Evolutionary conservation across 92 coral and sea anemone genomes (phyloP).

Genomic region (Bergia sp.): DNA sequence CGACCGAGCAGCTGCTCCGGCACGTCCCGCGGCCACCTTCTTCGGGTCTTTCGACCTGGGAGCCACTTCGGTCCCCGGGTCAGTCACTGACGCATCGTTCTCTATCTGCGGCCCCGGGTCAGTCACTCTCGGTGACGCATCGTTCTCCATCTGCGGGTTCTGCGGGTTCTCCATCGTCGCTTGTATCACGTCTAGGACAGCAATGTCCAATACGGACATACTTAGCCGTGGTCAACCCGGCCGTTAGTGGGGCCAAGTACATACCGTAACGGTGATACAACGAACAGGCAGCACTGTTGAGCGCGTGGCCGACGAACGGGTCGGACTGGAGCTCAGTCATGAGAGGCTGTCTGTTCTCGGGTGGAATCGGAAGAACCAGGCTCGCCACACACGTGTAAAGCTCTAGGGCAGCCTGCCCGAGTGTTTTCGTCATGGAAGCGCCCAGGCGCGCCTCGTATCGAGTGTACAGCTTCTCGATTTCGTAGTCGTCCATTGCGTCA

Average conservation of each 20-base stretch:
- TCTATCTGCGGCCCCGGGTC: neutral
- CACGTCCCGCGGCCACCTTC: neutral
- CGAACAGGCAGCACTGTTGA: neutral
- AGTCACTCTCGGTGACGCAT: neutral
- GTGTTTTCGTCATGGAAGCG: too few species aligned
- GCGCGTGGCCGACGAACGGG: neutral
- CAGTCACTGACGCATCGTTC: too few species aligned
- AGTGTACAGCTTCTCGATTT: neutral
- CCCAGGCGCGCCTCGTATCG: too few species aligned
- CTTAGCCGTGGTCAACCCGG: neutral
- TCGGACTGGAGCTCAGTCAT: neutral
- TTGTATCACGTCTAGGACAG: neutral
- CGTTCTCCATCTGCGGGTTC: neutral
- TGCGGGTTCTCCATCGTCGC: neutral
- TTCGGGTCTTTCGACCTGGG: neutral
- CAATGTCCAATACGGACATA: neutral
- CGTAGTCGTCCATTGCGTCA: neutral
- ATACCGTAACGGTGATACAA: neutral
- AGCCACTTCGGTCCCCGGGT: neutral
- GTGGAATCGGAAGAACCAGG: neutral
- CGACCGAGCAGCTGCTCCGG: neutral
- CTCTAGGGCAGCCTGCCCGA: too few species aligned
- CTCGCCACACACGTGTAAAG: neutral
- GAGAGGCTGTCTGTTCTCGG: neutral
- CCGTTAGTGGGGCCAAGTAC: constrained; percentile 5